Evolutionary conservation across 2,113 vertebrate species (phyloP), one percentile per base, ranked within the genome.

Genomic region (Gymnarchus niloticus): DNA sequence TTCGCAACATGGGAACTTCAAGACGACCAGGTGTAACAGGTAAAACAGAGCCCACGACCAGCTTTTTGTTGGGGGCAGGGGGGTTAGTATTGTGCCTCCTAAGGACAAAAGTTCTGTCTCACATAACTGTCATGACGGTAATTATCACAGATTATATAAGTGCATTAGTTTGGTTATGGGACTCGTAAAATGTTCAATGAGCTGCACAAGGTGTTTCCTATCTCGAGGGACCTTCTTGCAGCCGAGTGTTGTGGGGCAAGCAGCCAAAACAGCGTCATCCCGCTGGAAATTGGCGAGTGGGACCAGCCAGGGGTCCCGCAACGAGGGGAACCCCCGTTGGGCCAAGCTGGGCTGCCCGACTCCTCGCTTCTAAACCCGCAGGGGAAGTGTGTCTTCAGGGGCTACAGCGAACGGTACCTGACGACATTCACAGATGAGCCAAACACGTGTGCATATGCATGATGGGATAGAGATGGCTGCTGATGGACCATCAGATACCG

Each of bases 121-220:
- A 77, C 69, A 46, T 77, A 76, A 83, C 51, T 56, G 85, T 77
- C 85, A 83, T 28, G 77, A 77, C 81, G 83, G 61, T 76, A 86
- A 86, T 86, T 86, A 86, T 76, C 65, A 83, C 37, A 51, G 81
- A 73, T 86, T 73, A 86, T 86, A 83, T 86, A 86, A 86, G 85
- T 51, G 73, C 61, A 83, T 73, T 86, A 46, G 56, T 57, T 49
- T 56, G 59, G 85, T 83, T 86, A 83, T 33, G 65, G 61, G 51
- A 76, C 85, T 83, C 85, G n/a, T 76, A 77, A 86, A 86, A 77
- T 65, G 52, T 83, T 76, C 65, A 61, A 41, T 56, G 61, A 14
- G 41, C 44, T 86, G 65, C 65, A 83, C 81, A 86, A 86, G 81
- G 83, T 33, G 80, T 76, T 86, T 86, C 85, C 85, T 86, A 51